Evolutionary conservation across 2,113 vertebrate genomes (phyloP).

Genomic region (Notothenia coriiceps): DNA sequence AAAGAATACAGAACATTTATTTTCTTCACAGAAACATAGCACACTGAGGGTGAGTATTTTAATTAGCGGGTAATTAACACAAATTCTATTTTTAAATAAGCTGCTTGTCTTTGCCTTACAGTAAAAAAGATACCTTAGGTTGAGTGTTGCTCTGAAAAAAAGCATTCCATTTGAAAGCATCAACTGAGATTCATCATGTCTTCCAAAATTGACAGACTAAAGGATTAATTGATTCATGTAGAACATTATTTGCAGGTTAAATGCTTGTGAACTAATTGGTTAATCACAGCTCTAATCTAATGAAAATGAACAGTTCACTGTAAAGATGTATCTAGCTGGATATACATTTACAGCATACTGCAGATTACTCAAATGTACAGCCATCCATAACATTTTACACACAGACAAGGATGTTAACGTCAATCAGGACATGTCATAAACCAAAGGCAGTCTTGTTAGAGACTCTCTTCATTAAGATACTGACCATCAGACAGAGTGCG

Average conservation of each 20-base stretch:
- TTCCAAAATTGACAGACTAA: neutral
- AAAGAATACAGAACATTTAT: conserved; percentile 12
- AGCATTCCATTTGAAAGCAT: neutral
- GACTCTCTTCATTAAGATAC: conserved; percentile 35
- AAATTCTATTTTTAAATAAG: neutral
- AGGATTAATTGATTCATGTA: neutral
- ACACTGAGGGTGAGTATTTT: too few species aligned
- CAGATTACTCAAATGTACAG: neutral
- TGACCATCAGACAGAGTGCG: conserved; percentile 93
- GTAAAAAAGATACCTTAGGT: neutral
- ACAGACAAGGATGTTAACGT: neutral
- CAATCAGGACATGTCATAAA: neutral
- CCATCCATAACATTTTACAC: neutral
- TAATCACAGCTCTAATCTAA: neutral
- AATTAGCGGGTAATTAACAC: neutral
- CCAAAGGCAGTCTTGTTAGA: neutral
- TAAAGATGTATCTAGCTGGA: too few species aligned
- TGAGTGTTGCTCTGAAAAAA: neutral
- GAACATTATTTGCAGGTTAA: neutral
- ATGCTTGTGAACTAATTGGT: neutral
- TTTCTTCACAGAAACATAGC: too few species aligned
- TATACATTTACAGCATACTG: neutral
- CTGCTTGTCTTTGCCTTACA: neutral
- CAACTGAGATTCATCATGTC: neutral
- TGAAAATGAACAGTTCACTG: neutral